These are phyloP conservation scores for Maconellicoccus hirsutus DNA, from an alignment of 1,140 invertebrate species.

Conservation along the genomic window DNA sequence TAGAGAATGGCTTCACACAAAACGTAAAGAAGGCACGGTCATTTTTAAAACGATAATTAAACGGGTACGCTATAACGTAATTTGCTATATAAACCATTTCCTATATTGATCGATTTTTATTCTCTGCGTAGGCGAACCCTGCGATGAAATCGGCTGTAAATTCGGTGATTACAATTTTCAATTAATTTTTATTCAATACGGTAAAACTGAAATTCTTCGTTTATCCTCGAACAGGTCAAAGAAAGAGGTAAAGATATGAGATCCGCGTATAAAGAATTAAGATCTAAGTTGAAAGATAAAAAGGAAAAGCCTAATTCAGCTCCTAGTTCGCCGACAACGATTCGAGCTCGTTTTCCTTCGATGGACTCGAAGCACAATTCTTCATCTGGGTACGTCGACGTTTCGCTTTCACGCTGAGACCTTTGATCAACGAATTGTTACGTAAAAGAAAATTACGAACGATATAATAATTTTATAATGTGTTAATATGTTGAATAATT, in stretches of 20 bases:
- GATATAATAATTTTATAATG: too few species aligned
- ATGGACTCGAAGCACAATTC: background rate
- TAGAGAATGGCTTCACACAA: constrained; percentile 53
- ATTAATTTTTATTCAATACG: constrained; percentile 6
- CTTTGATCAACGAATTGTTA: too few species aligned
- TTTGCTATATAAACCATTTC: constrained; percentile 18
- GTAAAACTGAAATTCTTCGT: constrained; percentile 20
- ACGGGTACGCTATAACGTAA: constrained; percentile 41
- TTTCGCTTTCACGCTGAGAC: too few species aligned
- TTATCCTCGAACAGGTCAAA: constrained; percentile 46
- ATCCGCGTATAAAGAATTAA: constrained; percentile 59
- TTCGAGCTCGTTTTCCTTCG: background rate
- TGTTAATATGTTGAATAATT: too few species aligned
- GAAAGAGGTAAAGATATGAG: constrained; percentile 60
- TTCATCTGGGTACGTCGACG: background rate
- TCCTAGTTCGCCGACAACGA: constrained; percentile 47
- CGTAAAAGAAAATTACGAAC: too few species aligned
- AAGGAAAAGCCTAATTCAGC: constrained; percentile 40
- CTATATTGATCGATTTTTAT: constrained; percentile 31
- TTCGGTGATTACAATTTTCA: constrained; percentile 46
- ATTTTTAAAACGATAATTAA: constrained; percentile 65
- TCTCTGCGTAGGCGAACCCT: constrained; percentile 58
- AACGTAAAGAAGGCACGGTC: constrained; percentile 51
- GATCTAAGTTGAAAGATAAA: constrained; percentile 46
- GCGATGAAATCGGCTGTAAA: constrained; percentile 68